Evolutionary conservation across 2,888 invertebrate species (phyloP), one percentile per base, ranked within the genome.

Genomic region (Oligia latruncula): DNA sequence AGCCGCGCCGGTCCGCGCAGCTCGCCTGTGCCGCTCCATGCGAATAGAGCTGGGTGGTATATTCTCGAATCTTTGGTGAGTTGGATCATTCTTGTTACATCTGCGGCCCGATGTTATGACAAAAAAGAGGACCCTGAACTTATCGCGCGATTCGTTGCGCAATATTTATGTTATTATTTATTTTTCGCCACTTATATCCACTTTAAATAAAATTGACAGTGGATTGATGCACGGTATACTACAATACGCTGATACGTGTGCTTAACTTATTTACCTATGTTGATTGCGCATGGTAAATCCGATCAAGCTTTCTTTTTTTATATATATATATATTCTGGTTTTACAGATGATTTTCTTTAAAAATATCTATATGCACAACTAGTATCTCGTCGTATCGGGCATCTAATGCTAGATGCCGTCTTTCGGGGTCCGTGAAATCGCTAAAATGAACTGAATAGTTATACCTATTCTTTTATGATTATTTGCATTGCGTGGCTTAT

Each of bases 371-470:
- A 2, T 79, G 52, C 67, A 82, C 64, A 74, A 80, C 52, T 84
- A 55, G 49, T 67, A 40, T 81, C 52, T 73, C 58, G 29, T 71
- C 4, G 29, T 29, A 78, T 74, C n/a, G 65, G 67, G 70, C 78
- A 71, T 77, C 78, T 78, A 76, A 78, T 71, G 70, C 66, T 80
- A 79, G 73, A 60, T 77, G 77, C 71, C 62, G 64, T 79, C 52
- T 74, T 75, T 89, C 78, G 55, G 90, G 90, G 88, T 88, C 88
- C 84, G 58, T 84, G 60, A 73, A 83, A 84, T 80, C 40, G 80
- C 78, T 88, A 70, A 82, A 80, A 86, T 82, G 90, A 89, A 88
- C 88, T 88, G 90, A 84, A 84, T 86, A 82, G 88, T 81, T 77
- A 73, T 71, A 81, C 87, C 88, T 89, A 82, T 89, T 89, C 88